Base-by-base conservation (phyloP, 2,113 vertebrate genomes). In the Euleptes europaea region DNA sequence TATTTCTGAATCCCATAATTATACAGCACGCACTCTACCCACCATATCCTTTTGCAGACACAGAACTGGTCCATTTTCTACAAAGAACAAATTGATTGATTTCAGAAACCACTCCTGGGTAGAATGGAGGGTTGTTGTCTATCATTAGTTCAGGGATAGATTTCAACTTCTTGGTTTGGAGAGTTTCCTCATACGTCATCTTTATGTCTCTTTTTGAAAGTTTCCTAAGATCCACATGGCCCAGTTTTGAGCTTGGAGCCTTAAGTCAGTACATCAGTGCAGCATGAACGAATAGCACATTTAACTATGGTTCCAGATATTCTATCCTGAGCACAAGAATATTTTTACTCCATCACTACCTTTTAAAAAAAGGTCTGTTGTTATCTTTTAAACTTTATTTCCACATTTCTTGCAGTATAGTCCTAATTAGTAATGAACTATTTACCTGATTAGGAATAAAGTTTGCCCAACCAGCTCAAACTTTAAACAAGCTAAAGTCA, bases 101-200 rank as follows among this genome's bases (percentile, higher is more conserved):
- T 40, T 72, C 63, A 89, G 76, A 85, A 94, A 86, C 35, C 80
- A 38, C 42, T 85, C 12, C 31, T 67, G 54, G 31, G 44, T 49
- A 71, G 51, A 84, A 65, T 38, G 19, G 73, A 11, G 35, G 42
- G 51, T 84, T 88, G 57, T 31, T 12, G 86, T 7, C 70, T 84
- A 51, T 74, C 75, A 15, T 5, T 78, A 0, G 21, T 57, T 85
- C 40, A 76, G 21, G 3, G 44, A 63, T 49, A 19, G 12, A 76
- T 85, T 79, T 88, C 12, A 40, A 54, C 74, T 35, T 51, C n/a
- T 72, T 78, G 83, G 1, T 5, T 5, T 71, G 83, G 66, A 78
- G 15, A 26, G 19, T 42, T 71, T 60, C 75, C 75, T 47, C 57
- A 15, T 44, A 71, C 14, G 33, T 47, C 66, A 7, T 10, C 1